These are phyloP conservation scores for Cephus nigrinus DNA, from an alignment of 2,888 invertebrate species.

Conservation along the genomic window DNA sequence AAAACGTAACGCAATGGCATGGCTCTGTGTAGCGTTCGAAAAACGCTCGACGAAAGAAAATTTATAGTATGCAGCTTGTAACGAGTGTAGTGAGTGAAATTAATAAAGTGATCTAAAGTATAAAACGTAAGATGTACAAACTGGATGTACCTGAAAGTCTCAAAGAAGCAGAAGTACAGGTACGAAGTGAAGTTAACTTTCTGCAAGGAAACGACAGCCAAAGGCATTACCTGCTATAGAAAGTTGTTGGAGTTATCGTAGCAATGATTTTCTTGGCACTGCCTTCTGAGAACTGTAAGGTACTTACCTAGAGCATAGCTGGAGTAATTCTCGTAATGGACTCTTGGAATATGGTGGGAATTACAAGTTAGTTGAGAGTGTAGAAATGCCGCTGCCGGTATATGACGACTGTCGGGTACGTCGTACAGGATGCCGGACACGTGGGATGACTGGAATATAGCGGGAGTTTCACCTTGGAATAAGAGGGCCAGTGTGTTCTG, in stretches of 20 bases:
- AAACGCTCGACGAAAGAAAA: conserved; percentile 1
- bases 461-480: not conserved
- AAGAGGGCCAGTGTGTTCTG: not conserved
- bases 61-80: not conserved
- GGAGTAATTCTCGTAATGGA: not conserved
- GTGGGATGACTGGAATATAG: not conserved
- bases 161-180: not conserved
- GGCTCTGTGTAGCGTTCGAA: not conserved
- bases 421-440: not conserved
- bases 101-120: not conserved
- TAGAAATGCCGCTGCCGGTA: not conserved
- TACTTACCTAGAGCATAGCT: not conserved
- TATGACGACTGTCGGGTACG: not conserved
- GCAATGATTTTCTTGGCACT: not conserved
- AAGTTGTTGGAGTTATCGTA: not conserved
- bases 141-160: not conserved
- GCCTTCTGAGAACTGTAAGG: not conserved
- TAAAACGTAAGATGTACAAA: not conserved
- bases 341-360: not conserved
- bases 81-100: not conserved
- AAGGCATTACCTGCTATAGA: not conserved
- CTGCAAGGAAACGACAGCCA: not conserved
- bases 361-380: not conserved
- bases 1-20: not conserved
- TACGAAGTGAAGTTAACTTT: not conserved